These are phyloP conservation scores for Timema cristinae DNA, from an alignment of 2,888 invertebrate genomes.

Conservation along the genomic window DNA sequence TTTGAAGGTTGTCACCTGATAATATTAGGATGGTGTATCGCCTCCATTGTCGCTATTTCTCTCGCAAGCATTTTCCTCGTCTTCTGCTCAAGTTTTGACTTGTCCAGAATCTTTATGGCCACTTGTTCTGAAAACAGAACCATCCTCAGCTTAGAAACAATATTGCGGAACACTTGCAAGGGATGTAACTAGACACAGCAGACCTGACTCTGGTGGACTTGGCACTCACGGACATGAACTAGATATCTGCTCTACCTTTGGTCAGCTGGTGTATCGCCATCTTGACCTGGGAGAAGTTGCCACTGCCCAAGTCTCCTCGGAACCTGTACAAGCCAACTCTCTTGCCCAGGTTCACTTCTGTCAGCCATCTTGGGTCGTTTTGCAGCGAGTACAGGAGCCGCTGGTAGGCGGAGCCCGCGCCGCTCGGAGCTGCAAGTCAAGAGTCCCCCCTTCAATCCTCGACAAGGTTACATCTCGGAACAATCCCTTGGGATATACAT, in stretches of 20 bases:
- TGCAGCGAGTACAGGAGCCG: slow-evolving; percentile 51
- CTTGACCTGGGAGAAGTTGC: slow-evolving; percentile 77
- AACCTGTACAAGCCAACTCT: slow-evolving; percentile 71
- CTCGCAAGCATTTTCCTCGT: slow-evolving; percentile 62
- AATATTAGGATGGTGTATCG: slow-evolving; percentile 66
- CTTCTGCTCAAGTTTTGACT: slow-evolving; percentile 64
- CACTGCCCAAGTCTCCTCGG: slow-evolving; percentile 68
- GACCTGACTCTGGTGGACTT: too few species aligned
- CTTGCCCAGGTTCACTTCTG: slow-evolving; percentile 64
- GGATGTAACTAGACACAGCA: background rate
- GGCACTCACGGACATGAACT: too few species aligned
- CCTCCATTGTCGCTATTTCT: slow-evolving; percentile 67
- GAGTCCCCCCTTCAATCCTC: too few species aligned
- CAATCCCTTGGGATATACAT: too few species aligned
- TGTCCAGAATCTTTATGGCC: slow-evolving; percentile 70
- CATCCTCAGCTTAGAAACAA: too few species aligned
- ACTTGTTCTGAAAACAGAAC: slow-evolving; percentile 57
- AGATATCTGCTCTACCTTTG: too few species aligned
- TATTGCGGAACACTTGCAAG: background rate
- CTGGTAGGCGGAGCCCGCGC: slow-evolving; percentile 43
- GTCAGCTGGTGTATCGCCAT: slow-evolving; percentile 69
- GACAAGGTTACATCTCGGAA: too few species aligned
- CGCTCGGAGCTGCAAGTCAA: slow-evolving; percentile 7
- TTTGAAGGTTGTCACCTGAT: slow-evolving; percentile 49
- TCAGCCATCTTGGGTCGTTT: slow-evolving; percentile 43